Base-by-base conservation (phyloP, 2,113 vertebrate genomes). In the Misgurnus mizolepis region DNA sequence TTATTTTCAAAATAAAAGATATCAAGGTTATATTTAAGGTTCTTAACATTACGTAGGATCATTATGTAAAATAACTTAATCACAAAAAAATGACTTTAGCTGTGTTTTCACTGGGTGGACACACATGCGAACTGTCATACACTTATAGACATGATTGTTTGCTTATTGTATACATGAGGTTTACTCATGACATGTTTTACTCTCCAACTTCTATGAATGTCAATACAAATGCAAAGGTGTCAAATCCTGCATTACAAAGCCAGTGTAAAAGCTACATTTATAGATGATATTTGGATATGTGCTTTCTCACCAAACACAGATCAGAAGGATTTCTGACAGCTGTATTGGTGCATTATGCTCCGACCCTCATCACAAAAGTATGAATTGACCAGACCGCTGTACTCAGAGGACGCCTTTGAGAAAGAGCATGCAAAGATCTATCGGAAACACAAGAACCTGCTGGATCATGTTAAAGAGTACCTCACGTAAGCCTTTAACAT, bases 341-440 rank as follows among this genome's bases (percentile, higher is more conserved):
- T 60, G 76, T 83, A 66, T 84, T 49, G 40, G 56, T 50, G 43
- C 55, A 6, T 81, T 86, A 96, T 94, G 95, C 93, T 94, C 71
- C 93, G 93, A 86, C 80, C 92, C 7, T 83, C 92, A 78, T 93
- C 91, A 4, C 93, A 90, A 80, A 94, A 95, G 86, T 98, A 98
- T 34, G 75, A 93, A 73, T 92, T 98, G 87, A 88, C 90, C 88
- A 92, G 98, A 86, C 91, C 93, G 0, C 89, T 97, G 34, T 98
- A 97, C 84, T 96, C 97, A 0, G 93, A 96, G 86, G 94, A 95
- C 15, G 65, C 79, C 3, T 98, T 99, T 67, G 82, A 84, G 0
- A 88, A 93, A 78, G 92, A 96, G 2, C 86, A 98, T 15, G 89
- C 93, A 83, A 98, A 93, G 88, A 78, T 93, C 81, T 82, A 90